Evolutionary conservation across 2,113 vertebrate genomes (phyloP).

Genomic region (Alexandromys fortis): DNA sequence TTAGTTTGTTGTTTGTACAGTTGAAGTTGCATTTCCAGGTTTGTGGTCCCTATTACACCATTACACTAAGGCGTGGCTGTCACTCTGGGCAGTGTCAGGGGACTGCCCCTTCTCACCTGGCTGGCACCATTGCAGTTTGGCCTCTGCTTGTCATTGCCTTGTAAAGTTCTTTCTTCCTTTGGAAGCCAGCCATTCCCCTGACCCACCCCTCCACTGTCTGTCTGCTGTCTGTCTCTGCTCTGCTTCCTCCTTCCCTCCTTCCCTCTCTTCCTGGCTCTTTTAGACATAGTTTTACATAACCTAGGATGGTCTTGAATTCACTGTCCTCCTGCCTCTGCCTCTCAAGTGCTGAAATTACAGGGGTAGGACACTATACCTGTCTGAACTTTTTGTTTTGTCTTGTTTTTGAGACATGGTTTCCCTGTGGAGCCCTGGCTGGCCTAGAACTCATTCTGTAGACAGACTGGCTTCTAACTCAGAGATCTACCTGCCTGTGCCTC

Average conservation of each 20-base stretch:
- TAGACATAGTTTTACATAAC: neutral
- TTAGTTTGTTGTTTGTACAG: neutral
- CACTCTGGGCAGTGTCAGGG: rapidly evolving
- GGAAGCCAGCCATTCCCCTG: neutral
- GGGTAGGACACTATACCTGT: no score
- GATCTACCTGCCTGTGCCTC: neutral
- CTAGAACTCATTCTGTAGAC: neutral
- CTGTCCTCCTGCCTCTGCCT: neutral
- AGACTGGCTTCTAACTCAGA: neutral
- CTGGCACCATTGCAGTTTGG: neutral
- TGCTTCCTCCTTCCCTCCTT: rapidly evolving
- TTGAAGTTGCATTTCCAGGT: neutral
- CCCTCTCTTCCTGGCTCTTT: neutral
- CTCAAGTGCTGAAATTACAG: neutral
- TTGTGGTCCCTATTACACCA: neutral
- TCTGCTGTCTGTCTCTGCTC: neutral
- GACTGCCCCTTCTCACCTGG: neutral
- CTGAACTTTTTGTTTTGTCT: neutral
- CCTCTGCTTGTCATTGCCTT: neutral
- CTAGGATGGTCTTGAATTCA: neutral
- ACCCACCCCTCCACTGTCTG: neutral
- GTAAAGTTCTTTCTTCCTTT: neutral
- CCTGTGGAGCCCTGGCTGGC: neutral
- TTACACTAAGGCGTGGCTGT: neutral
- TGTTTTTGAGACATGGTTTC: neutral